Base-by-base conservation (phyloP, 2,888 invertebrate species). In the Aphodius granarius region DNA sequence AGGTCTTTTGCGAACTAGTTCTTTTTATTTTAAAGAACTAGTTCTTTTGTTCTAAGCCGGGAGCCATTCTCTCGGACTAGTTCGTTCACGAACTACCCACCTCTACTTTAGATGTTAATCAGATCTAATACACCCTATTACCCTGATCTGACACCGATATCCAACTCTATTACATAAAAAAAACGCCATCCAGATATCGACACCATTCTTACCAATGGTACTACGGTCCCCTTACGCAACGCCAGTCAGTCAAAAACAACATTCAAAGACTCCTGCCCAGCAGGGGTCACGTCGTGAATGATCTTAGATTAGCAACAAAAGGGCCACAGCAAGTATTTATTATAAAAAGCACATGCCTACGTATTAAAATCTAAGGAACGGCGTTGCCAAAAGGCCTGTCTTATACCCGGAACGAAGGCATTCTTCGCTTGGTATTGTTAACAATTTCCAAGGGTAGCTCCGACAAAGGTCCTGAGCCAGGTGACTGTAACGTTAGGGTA, bases 261-360 rank as follows among this genome's bases (percentile, higher is more conserved):
- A 43, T 43, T 43, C 43, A 43, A 43, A 43, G 4, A 13, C 43
- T 43, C 9, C 43, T 43, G 43, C 43, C 43, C 74, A 18, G 63
- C 43, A 71, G 71, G 77, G 77, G 77, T 74, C 75, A 78, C 22
- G 73, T 71, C 63, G 70, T 75, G 75, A 79, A 80, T 76, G 66
- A 75, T 76, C 76, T 74, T 74, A 77, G 80, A 79, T 80, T 79
- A 80, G 77, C 73, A 80, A 43, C 80, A 43, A 43, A 80, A 80
- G 76, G 66, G 80, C 77, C 78, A 79, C 80, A 79, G 79, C 9
- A 43, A 43, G 43, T 43, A 43, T 43, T 43, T 43, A 43, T 43
- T 43, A 43, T 43, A 43, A n/a, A n/a, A 43, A 43, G 43, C 43
- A 43, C 43, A 43, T 43, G 43, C 43, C 43, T 43, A 43, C 43